Percentiles rank a stretch among this genome's conserved stretches.
phyloP scores from a whole-genome alignment of 2,888 invertebrate genomes.

The Venusia cambrica region DNA sequence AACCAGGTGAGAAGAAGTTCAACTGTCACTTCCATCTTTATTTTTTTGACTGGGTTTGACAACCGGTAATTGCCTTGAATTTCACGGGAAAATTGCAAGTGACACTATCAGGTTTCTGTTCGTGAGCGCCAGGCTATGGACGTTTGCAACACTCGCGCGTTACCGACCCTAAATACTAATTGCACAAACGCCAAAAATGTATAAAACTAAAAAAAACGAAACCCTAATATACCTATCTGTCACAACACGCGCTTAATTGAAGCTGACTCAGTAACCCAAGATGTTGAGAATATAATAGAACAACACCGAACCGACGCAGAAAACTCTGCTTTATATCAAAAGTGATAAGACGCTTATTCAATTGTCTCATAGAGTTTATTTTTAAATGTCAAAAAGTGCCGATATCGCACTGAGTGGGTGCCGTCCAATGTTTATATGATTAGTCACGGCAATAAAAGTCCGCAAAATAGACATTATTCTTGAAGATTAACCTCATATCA shows the following conservation, averaged over 20 bases:
- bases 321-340: conserved; percentile 23
- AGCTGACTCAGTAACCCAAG: conserved; percentile 6
- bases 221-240: neutral
- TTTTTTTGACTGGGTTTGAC: too few species aligned
- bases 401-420: conserved; percentile 63
- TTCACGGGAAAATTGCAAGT: too few species aligned
- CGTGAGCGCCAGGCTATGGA: too few species aligned
- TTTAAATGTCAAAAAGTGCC: conserved; percentile 55
- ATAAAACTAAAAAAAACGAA: too few species aligned
- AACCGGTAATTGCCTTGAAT: too few species aligned
- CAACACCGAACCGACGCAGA: conserved; percentile 3
- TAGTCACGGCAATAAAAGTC: conserved; percentile 68
- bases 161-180: too few species aligned
- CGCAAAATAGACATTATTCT: conserved; percentile 5
- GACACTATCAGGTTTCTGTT: too few species aligned
- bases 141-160: too few species aligned
- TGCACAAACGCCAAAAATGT: too few species aligned
- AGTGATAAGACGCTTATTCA: conserved; percentile 21
- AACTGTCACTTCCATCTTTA: too few species aligned
- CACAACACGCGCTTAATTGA: conserved; percentile 1
- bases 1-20: too few species aligned
- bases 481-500: too few species aligned
- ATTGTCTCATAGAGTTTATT: conserved; percentile 30
- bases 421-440: conserved; percentile 57
- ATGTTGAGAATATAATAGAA: conserved; percentile 7